Evolutionary conservation across 2,113 vertebrate genomes (phyloP), one percentile per base, ranked within the genome.

Genomic region (Amia ocellicauda): DNA sequence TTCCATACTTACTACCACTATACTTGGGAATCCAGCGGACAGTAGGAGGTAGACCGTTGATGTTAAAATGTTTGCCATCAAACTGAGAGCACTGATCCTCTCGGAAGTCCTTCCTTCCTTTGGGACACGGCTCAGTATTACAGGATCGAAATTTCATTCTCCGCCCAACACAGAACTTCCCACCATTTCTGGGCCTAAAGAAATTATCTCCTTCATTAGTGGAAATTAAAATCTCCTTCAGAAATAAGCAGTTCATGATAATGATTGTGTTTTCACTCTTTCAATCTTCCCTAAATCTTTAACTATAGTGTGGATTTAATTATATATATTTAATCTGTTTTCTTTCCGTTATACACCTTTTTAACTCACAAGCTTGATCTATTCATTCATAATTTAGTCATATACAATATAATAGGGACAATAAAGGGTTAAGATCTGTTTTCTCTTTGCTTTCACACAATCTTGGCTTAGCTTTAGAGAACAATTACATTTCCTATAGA

Each of bases 121-220:
- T 89, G 27, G 95, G 94, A 82, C 96, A 99, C 0, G 93, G 89
- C 78, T 95, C 94, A 43, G 92, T 97, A 70, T 92, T 97, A 86
- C 96, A 99, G 0, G 96, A 99, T 27, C 93, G 93, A 87, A 98
- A 99, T 75, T 95, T 98, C 94, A 96, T 97, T 75, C 95, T 89
- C 66, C 94, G 94, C 62, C 96, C 96, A 65, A 98, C 91, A 57
- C 96, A 99, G 79, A 94, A 98, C 66, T 86, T 93, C 29, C 96
- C 96, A 47, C 94, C 94, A 28, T 95, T 95, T 75, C 85, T 92
- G 63, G 96, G 96, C 85, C 96, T 98, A 62, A 59, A 61, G 65
- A 78, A 83, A 24, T 23, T 42, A 49, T 50, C 7, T n/a, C n/a
- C n/a, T n/a, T n/a, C n/a, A n/a, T n/a, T n/a, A n/a, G n/a, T n/a